Conservation (phyloP, 2,797 vertebrate species). For the Pelochelys cantorii region DNA sequence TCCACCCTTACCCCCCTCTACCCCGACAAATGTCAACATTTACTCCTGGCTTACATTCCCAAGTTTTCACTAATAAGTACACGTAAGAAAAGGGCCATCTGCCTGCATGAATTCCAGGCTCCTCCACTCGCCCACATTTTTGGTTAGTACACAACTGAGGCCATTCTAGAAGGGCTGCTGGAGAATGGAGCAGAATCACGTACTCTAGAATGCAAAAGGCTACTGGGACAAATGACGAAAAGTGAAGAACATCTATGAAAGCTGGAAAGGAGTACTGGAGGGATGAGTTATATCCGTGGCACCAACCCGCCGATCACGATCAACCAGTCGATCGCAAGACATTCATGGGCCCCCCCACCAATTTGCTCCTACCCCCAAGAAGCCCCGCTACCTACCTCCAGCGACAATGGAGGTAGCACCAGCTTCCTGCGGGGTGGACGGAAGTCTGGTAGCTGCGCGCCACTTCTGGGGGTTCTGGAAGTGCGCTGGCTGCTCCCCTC, state of each 20-base stretch:
- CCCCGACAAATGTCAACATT: constrained; percentile 55
- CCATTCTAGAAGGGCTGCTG: constrained; percentile 43
- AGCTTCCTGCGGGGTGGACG: too few relatives aligned
- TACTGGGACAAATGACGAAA: not conserved
- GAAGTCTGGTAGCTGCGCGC: too few relatives aligned
- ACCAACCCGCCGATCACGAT: too few relatives aligned
- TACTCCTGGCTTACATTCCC: constrained; percentile 35
- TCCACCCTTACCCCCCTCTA: not conserved
- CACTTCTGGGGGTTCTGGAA: too few relatives aligned
- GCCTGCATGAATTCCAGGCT: constrained; percentile 31
- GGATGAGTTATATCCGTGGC: not conserved
- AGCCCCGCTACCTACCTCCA: too few relatives aligned
- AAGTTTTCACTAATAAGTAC: constrained; percentile 67
- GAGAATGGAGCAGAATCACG: not conserved
- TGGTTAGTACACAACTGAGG: constrained; percentile 32
- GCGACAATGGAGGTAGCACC: too few relatives aligned
- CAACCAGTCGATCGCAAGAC: too few relatives aligned
- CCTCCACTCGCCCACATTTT: not conserved
- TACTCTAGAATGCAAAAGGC: not conserved
- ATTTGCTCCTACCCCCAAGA: too few relatives aligned
- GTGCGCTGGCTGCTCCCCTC: too few relatives aligned
- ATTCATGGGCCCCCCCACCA: too few relatives aligned
- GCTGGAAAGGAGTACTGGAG: not conserved
- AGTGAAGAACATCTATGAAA: not conserved
- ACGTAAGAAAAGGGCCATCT: constrained; percentile 68